These are phyloP conservation scores for Chiroxiphia lanceolata DNA, from an alignment of 2,797 vertebrate species.

Conservation along the genomic window DNA sequence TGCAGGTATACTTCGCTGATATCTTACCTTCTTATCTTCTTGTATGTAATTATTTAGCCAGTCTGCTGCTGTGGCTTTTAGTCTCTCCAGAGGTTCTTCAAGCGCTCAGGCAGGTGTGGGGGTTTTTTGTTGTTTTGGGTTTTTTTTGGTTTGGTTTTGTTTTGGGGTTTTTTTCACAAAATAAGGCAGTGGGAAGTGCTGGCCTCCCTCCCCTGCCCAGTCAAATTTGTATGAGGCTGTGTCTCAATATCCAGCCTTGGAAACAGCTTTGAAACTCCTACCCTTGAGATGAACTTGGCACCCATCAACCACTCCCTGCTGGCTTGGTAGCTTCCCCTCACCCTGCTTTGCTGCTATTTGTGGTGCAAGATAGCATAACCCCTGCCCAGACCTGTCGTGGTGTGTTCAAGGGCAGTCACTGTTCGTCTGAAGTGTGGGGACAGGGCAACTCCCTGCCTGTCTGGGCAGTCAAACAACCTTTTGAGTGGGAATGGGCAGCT, in stretches of 20 bases:
- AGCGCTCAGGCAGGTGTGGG: not conserved
- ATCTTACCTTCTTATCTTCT: not conserved
- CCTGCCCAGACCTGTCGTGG: rapidly evolving
- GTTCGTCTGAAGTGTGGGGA: rapidly evolving
- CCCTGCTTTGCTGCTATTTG: not conserved
- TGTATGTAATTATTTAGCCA: not conserved
- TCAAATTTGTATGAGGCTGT: not conserved
- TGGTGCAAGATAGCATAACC: not conserved
- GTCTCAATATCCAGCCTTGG: not conserved
- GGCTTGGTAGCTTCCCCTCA: not conserved
- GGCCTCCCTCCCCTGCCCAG: rapidly evolving
- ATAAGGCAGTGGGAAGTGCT: not conserved
- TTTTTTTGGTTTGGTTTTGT: no score
- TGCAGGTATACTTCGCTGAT: not conserved
- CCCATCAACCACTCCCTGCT: rapidly evolving
- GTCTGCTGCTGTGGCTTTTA: not conserved
- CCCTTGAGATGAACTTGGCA: not conserved
- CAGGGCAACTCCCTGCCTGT: not conserved
- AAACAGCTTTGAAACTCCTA: rapidly evolving
- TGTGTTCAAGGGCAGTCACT: rapidly evolving
- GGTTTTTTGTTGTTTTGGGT: not conserved
- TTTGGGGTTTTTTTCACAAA: not conserved
- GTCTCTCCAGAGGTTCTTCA: not conserved
- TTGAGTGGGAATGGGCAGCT: rapidly evolving
- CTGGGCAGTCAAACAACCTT: not conserved